Conservation (phyloP, 2,888 invertebrate genomes). For the Trissolcus brochymenae region DNA sequence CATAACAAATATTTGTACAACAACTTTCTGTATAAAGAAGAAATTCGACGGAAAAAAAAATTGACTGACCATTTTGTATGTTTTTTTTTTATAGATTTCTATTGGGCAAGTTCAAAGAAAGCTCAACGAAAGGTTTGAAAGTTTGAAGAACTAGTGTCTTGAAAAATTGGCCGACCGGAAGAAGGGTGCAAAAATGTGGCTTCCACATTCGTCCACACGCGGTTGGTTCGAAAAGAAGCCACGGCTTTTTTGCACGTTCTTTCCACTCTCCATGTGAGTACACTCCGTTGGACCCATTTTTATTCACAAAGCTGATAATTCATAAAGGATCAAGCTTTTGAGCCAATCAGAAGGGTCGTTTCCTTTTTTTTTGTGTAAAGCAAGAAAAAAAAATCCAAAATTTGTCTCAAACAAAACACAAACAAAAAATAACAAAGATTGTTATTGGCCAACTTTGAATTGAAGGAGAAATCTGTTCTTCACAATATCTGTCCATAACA, state of each 20-base stretch:
- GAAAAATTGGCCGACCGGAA: slow-evolving; percentile 67
- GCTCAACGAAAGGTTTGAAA: slow-evolving; percentile 34
- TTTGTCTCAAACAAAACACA: not conserved
- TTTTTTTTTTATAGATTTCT: slow-evolving; percentile 61
- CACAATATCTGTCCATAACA: too few relatives aligned
- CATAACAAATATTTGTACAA: too few relatives aligned
- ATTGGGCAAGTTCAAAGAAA: slow-evolving; percentile 59
- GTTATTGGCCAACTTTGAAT: too few relatives aligned
- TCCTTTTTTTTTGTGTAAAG: not conserved
- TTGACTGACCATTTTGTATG: slow-evolving; percentile 61
- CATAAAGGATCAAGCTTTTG: slow-evolving; percentile 35
- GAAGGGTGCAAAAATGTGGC: slow-evolving; percentile 62
- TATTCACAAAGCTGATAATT: slow-evolving; percentile 48
- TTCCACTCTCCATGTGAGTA: slow-evolving; percentile 37
- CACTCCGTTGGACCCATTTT: slow-evolving; percentile 52
- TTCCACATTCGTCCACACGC: slow-evolving; percentile 44
- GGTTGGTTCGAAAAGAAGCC: slow-evolving; percentile 51
- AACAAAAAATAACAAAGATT: too few relatives aligned
- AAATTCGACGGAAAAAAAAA: slow-evolving; percentile 1
- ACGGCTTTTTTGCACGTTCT: slow-evolving; percentile 43
- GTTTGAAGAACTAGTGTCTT: slow-evolving; percentile 58
- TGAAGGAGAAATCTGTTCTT: too few relatives aligned
- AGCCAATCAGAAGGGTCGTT: slow-evolving; percentile 13
- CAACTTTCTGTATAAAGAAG: not conserved
- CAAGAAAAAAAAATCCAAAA: not conserved